Conservation (phyloP, 2,888 invertebrate genomes). For the Drosophila affinis region DNA sequence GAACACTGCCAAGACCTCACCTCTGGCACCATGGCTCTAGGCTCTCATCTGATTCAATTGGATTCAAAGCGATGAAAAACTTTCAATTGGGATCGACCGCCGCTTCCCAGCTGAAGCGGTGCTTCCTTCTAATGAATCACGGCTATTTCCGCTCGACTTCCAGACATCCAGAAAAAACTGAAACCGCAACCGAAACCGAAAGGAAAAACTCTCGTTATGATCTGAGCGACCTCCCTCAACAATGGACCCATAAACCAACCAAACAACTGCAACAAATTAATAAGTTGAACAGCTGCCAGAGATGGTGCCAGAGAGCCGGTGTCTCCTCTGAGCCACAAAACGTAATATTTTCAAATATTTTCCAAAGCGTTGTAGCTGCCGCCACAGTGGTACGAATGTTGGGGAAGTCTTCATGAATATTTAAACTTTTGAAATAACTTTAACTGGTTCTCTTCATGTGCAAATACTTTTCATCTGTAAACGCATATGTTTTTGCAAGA, state of each 20-base stretch:
- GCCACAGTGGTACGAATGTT: slow-evolving; percentile 17
- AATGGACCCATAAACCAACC: slow-evolving; percentile 70
- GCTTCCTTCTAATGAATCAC: slow-evolving; percentile 15
- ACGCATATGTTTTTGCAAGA: no score
- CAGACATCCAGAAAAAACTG: neutral
- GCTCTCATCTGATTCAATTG: neutral
- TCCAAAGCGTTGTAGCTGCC: slow-evolving; percentile 59
- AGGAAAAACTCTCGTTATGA: slow-evolving; percentile 43
- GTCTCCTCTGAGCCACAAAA: slow-evolving; percentile 38
- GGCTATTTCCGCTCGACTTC: neutral
- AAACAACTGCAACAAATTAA: slow-evolving; percentile 59
- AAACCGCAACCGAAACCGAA: neutral
- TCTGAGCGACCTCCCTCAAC: slow-evolving; percentile 58
- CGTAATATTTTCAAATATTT: slow-evolving; percentile 56
- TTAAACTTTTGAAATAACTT: no score
- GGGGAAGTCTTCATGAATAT: neutral
- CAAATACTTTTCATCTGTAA: no score
- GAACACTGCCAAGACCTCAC: slow-evolving; percentile 28
- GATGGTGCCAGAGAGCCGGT: neutral
- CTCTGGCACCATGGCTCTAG: neutral
- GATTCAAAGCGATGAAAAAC: slow-evolving; percentile 40
- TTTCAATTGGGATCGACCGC: slow-evolving; percentile 32
- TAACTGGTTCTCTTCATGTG: no score
- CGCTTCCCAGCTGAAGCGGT: neutral
- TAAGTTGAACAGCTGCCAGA: slow-evolving; percentile 43